Base-by-base conservation (phyloP, 2,797 vertebrate genomes). In the Pseudochaenichthys georgianus region DNA sequence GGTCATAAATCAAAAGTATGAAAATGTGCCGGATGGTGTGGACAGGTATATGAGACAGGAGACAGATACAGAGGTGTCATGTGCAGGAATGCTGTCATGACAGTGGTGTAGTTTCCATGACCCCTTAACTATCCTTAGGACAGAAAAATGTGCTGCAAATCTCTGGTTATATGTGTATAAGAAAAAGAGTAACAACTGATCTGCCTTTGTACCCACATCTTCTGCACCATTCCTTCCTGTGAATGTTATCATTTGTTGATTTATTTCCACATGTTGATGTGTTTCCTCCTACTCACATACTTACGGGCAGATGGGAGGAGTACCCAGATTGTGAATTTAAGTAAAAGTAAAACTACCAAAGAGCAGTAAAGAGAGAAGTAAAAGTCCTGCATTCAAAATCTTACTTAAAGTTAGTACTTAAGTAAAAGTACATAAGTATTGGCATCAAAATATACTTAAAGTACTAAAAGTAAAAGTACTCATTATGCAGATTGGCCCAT, bases 11-110 rank as follows among this genome's bases (percentile, higher is more conserved):
- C 47, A 69, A 52, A 38, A 28, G 21, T 42, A 43, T 62, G 38
- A 72, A 88, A 76, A 15, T 88, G 51, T 65, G 77, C 83, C 81
- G 73, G 23, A 38, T 4, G 53, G 75, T 71, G 73, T 57, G 41
- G 64, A 78, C 62, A 79, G 54, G 69, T 45, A 78, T 38, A 55
- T 59, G 70, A 77, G 38, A 80, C 70, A 31, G 43, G n/a, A 34
- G 71, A 60, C 45, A 46, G 46, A 85, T 47, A 72, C n/a, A 57
- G 54, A 62, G 46, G 13, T 42, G 48, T 61, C 81, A 77, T 66
- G 16, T 77, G 64, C 17, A 78, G 65, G 80, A 75, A 67, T 59
- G 23, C 43, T 70, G 65, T 23, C 77, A 75, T n/a, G 50, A 52
- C 69, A 28, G 13, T 23, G 17, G 38, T 68, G 45, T 47, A 68